Percentiles rank a stretch among this genome's conserved stretches.
Evolutionary conservation across 2,113 vertebrate genomes (phyloP).

Genomic region (Nyctibius bracteatus): DNA sequence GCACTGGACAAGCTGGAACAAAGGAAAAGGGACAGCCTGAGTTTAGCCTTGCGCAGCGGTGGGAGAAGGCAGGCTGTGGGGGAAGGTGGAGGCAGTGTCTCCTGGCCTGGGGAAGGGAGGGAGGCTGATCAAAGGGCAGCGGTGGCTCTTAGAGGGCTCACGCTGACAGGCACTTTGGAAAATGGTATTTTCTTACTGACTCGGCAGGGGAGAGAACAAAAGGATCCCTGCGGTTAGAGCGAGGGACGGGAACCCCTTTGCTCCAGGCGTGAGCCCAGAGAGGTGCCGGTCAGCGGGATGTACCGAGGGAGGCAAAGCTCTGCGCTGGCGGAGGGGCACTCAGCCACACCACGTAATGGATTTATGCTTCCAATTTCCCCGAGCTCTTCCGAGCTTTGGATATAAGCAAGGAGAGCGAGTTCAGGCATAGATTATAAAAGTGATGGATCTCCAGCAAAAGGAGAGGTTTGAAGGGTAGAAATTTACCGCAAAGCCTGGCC

Average conservation of each 20-base stretch:
- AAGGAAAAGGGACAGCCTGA: no score
- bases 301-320: not conserved
- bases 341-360: not conserved
- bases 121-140: not conserved
- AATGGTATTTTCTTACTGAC: not conserved
- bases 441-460: not conserved
- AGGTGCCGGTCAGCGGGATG: not conserved
- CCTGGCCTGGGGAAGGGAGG: not conserved
- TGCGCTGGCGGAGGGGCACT: not conserved
- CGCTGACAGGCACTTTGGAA: not conserved
- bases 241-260: not conserved
- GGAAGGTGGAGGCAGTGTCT: not conserved
- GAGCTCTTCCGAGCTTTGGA: not conserved
- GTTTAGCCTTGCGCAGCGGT: rapidly evolving
- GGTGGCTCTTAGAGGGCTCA: not conserved
- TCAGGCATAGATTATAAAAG: not conserved
- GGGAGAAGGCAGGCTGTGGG: not conserved
- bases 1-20: rapidly evolving
- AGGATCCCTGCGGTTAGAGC: rapidly evolving
- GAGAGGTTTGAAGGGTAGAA: not conserved
- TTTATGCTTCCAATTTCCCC: not conserved
- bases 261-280: not conserved
- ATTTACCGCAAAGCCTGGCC: conserved; percentile 45
- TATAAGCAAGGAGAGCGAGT: not conserved
- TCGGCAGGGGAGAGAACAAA: not conserved